These are phyloP conservation scores for Astreopora myriophthalma DNA, from an alignment of 64 coral and sea anemone genomes.

Conservation along the genomic window DNA sequence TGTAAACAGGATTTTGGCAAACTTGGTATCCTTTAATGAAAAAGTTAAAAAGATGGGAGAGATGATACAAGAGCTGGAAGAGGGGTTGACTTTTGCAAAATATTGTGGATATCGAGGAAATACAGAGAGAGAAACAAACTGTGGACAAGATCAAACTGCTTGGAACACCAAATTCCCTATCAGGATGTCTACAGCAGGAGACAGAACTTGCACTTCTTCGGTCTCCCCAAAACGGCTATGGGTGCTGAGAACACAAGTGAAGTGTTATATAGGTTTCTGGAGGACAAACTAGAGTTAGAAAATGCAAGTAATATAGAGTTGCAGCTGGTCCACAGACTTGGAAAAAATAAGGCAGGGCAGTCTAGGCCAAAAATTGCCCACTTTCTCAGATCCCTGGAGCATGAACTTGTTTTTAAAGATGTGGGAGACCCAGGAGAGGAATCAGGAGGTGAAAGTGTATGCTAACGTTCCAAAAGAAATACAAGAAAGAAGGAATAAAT, in stretches of 20 bases:
- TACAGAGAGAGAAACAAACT: no score
- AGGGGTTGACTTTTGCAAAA: no score
- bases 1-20: no score
- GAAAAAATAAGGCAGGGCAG: neutral
- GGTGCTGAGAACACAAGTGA: neutral
- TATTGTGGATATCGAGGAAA: no score
- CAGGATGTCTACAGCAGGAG: no score
- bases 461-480: neutral
- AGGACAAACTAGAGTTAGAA: neutral
- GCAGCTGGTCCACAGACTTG: neutral
- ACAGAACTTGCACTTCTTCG: no score
- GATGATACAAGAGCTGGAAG: no score
- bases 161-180: no score
- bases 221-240: no score
- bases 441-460: neutral
- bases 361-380: neutral
- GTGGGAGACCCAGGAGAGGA: neutral
- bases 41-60: no score
- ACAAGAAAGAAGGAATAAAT: neutral
- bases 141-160: no score
- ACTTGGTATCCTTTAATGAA: no score
- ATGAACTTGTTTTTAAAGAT: neutral
- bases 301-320: neutral
- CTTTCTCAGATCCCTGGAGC: neutral
- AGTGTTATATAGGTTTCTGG: neutral